A percentile compares a stretch with the other conserved stretches of the same genome.
Evolutionary conservation across 1,140 invertebrate genomes (phyloP).

Genomic region (Drosophila erecta): DNA sequence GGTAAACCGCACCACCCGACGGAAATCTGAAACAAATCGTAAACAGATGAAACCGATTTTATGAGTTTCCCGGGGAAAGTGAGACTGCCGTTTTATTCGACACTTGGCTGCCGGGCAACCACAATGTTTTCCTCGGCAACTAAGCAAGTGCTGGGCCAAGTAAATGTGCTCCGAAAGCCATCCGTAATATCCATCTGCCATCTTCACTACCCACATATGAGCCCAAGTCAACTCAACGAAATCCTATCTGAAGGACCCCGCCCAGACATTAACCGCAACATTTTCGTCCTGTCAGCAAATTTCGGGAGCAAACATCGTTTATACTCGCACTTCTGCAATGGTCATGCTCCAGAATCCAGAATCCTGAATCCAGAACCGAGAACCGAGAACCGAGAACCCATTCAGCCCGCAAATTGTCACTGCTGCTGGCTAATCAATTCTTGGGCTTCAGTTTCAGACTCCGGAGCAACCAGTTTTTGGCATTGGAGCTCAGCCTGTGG

Average conservation of each 20-base stretch:
- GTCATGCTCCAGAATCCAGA: neutral
- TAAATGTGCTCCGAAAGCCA: neutral
- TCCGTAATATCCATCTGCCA: neutral
- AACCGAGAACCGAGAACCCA: neutral
- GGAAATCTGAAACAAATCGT: neutral
- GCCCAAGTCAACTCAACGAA: neutral
- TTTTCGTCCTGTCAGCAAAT: conserved; percentile 36
- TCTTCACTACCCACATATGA: conserved; percentile 1
- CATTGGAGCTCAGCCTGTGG: conserved; percentile 19
- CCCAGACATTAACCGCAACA: conserved; percentile 27
- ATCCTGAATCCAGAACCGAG: neutral
- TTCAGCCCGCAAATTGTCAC: conserved; percentile 18
- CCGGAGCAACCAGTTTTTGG: conserved; percentile 4
- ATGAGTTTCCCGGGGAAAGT: neutral
- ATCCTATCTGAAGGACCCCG: neutral
- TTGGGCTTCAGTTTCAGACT: neutral
- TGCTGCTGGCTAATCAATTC: conserved; percentile 19
- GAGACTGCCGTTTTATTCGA: neutral
- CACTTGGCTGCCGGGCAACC: conserved; percentile 7
- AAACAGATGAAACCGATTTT: neutral
- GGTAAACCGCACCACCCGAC: no score
- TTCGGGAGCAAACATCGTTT: conserved; percentile 21
- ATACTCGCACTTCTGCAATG: conserved; percentile 3
- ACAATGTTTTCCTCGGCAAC: conserved; percentile 13
- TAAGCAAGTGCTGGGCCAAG: conserved; percentile 9